Base-by-base conservation (phyloP, 1,140 invertebrate genomes). In the Caenorhabditis tropicalis region DNA sequence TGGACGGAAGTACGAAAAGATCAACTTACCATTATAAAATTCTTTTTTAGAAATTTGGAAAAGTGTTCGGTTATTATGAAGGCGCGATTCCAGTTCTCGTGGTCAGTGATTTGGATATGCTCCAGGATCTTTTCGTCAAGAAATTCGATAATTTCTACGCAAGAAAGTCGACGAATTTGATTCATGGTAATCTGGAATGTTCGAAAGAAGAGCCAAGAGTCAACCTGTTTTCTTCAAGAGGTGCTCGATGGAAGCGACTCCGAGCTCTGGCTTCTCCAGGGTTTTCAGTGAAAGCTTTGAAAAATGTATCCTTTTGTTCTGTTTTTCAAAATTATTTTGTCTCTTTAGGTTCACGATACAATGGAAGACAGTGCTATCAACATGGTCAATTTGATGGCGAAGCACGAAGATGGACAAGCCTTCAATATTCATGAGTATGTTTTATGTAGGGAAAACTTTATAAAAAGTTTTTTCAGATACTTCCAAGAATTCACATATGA, bases 141-240 rank as follows among this genome's bases (percentile, higher is more conserved):
- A 53, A 82, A 43, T 82, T 82, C 16, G 81, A 82, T 16, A 21
- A 21, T 15, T 82, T 82, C 24, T 60, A 82, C 24, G 81, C 81
- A 4, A 16, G 81, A 15, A 82, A 56, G 6, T n/a, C 36, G 10
- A 58, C 36, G 15, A 53, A 82, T 82, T 16, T 21, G 1, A 36
- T 82, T 10, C 49, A 43, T 58, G 49, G 49, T 9, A 27, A 53
- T 33, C 21, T 82, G 29, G 49, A 82, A 60, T 43, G 81, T 29
- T 43, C 48, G 2, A 16, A 82, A 15, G 51, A 58, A 39, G 51
- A 58, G 2, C 53, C 81, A 60, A 58, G 53, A 43, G 24, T 58
- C 0, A 53, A 82, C 53, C 24, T 82, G 36, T 43, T 82, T 16
- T 6, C 49, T 39, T n/a, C 81, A 21, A 9, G 53, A 10, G 81